A percentile compares a stretch with the other conserved stretches of the same genome.
Evolutionary conservation across 2,797 vertebrate species (phyloP).

Genomic region (Sebastes baramenuke): DNA sequence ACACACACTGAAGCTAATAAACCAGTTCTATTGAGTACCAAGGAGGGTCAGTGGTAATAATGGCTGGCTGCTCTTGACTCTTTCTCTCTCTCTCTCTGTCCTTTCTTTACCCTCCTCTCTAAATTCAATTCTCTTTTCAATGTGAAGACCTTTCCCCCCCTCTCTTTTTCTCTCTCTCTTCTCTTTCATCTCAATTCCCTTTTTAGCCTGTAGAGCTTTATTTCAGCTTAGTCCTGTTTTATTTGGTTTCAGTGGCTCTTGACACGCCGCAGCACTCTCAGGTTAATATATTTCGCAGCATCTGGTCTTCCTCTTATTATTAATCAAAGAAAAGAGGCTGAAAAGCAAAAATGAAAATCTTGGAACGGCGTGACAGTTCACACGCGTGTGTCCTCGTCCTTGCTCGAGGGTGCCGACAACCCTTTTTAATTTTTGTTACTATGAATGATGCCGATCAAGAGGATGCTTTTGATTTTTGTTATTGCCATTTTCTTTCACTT

Average conservation of each 20-base stretch:
- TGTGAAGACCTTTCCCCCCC: constrained; percentile 40
- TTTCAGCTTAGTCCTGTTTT: constrained; percentile 50
- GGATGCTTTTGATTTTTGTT: not conserved
- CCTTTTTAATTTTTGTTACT: not conserved
- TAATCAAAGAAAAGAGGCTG: constrained; percentile 37
- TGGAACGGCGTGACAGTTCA: not conserved
- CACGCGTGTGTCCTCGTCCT: not conserved
- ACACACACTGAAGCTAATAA: constrained; percentile 69
- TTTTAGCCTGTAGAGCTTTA: constrained; percentile 51
- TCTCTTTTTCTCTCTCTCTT: not conserved
- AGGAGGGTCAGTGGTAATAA: constrained; percentile 80
- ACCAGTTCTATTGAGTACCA: constrained; percentile 74
- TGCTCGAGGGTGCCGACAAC: not conserved
- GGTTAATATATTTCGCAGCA: constrained; percentile 55
- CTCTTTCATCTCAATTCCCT: constrained; percentile 44
- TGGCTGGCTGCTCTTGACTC: constrained; percentile 72
- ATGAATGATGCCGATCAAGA: not conserved
- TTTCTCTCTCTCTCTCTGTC: constrained; percentile 51
- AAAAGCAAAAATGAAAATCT: constrained; percentile 13
- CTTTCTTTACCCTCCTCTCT: constrained; percentile 58
- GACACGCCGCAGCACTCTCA: constrained; percentile 20
- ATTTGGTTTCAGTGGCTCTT: constrained; percentile 61
- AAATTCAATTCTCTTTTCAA: constrained; percentile 75
- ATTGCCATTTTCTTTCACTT: not conserved
- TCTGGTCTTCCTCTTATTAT: constrained; percentile 33